Evolutionary conservation across 2,797 vertebrate genomes (phyloP), one percentile per base, ranked within the genome.

Genomic region (Anomalospiza imberbis): DNA sequence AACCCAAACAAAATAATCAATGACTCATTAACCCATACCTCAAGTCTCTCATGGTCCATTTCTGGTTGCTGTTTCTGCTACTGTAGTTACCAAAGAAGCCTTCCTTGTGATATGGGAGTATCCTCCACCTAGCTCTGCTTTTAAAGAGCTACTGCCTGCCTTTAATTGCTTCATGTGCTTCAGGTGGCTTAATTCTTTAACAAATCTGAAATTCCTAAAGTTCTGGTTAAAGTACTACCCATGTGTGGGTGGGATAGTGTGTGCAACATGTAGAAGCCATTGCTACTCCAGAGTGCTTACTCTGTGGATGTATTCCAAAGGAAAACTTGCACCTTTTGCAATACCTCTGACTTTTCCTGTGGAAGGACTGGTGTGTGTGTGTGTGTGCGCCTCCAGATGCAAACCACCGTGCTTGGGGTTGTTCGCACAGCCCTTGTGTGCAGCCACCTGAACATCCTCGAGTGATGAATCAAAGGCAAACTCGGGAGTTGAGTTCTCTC

Each of bases 1-100:
- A 4, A 22, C 3, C 14, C n/a, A 21, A 48, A 47, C 1, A 0
- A 12, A 29, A 48, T n/a, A 42, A 22, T 21, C 13, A 17, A 4
- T 67, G 42, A 36, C 40, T 36, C 4, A 7, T 45, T 47, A 50
- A 17, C 15, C 5, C 13, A 0, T 94, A 83, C 74, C 81, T 83
- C 12, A 5, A 2, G 1, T 32, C 7, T 75, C 19, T 57, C 7
- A 1, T 0, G 44, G 47, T 51, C 45, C 1, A 1, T 45, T 79
- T 42, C 13, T 44, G 13, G 17, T 21, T 12, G 28, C 19, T 7
- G 2, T 25, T 88, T 62, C 78, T 65, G 34, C 57, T 62, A 2
- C 42, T 10, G 2, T 3, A 0, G 12, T 45, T 3, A 34, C 32
- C 2, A 3, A 10, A 34, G 22, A 48, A 83, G 2, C 20, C 8